These are phyloP conservation scores for Nomada fucata DNA, from an alignment of 2,888 invertebrate species.

Conservation along the genomic window DNA sequence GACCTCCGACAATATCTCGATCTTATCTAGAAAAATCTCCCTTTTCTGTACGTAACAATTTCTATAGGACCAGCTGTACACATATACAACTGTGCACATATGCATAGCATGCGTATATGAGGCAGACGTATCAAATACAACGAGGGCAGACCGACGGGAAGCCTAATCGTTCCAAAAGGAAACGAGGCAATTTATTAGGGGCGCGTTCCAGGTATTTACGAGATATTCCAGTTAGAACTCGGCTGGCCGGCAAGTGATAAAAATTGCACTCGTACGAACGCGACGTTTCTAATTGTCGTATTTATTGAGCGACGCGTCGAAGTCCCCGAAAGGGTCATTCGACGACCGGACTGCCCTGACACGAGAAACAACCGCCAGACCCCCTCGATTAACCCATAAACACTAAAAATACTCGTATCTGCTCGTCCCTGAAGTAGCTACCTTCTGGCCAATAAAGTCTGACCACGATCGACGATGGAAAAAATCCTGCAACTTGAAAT, in stretches of 20 bases:
- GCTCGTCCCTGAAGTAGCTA: slow-evolving; percentile 1
- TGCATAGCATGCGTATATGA: too few relatives aligned
- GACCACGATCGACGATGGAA: background rate
- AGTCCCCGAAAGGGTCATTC: slow-evolving; percentile 23
- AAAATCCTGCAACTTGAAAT: background rate
- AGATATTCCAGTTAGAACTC: slow-evolving; percentile 21
- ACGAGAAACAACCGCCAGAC: background rate
- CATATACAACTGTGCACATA: too few relatives aligned
- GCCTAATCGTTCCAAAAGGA: slow-evolving; percentile 8
- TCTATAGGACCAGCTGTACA: too few relatives aligned
- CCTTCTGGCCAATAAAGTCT: background rate
- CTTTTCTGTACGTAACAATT: too few relatives aligned
- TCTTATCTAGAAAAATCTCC: too few relatives aligned
- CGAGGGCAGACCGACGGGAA: slow-evolving; percentile 11
- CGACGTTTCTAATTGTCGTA: slow-evolving; percentile 50
- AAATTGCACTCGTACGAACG: slow-evolving; percentile 32
- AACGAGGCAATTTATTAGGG: slow-evolving; percentile 21
- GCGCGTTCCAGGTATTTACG: slow-evolving; percentile 42
- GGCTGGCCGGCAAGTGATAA: slow-evolving; percentile 11
- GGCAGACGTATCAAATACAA: background rate
- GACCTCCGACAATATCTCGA: background rate
- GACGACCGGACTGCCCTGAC: slow-evolving; percentile 3
- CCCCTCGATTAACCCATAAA: slow-evolving; percentile 21
- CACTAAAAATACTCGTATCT: slow-evolving; percentile 31
- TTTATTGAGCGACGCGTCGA: slow-evolving; percentile 37